Evolutionary conservation across 2,888 invertebrate genomes (phyloP), one percentile per base, ranked within the genome.

Genomic region (Strigamia transsilvanica): DNA sequence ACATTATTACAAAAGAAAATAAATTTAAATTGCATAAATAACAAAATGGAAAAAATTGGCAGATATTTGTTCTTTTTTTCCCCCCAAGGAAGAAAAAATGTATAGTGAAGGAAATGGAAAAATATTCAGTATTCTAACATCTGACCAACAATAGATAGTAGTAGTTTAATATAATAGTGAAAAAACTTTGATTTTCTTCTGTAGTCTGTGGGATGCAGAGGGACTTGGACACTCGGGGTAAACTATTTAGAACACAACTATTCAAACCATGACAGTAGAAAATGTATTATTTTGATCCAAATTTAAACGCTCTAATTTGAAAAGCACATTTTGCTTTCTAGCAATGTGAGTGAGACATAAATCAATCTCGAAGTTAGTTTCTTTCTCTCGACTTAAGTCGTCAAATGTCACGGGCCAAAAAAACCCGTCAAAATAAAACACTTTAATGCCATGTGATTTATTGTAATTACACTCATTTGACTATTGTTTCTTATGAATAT

Each of bases 191-290:
- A 81, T 81, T 81, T 81, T 81, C 81, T 42, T 56, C 41, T 34
- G 61, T 81, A 81, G 81, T 81, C 46, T 61, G 46, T 81, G 81
- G 81, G 81, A 81, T 81, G 81, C 81, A 81, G 51, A 81, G 81
- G 81, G 73, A 73, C 73, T 73, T 73, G 32, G 73, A 73, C 73
- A 73, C 73, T 73, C 23, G 73, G 38, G 56, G 73, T 73, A 32
- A 73, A 73, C 73, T 73, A 73, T 73, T 73, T 73, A 73, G 73
- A 73, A 73, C 73, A 73, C 73, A 73, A 73, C 73, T 73, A 73
- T 73, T 73, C 73, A n/a, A 13, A 73, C 32, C 27, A 73, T 73
- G 73, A 73, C 73, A 73, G 32, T 73, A 73, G 73, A 73, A 73
- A 73, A 73, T 73, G 73, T 73, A 73, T 32, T 73, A 73, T 73